A percentile compares a stretch with the other conserved stretches of the same genome.
phyloP scores from a whole-genome alignment of 2,113 vertebrate species.

The Leptodactylus fuscus region DNA sequence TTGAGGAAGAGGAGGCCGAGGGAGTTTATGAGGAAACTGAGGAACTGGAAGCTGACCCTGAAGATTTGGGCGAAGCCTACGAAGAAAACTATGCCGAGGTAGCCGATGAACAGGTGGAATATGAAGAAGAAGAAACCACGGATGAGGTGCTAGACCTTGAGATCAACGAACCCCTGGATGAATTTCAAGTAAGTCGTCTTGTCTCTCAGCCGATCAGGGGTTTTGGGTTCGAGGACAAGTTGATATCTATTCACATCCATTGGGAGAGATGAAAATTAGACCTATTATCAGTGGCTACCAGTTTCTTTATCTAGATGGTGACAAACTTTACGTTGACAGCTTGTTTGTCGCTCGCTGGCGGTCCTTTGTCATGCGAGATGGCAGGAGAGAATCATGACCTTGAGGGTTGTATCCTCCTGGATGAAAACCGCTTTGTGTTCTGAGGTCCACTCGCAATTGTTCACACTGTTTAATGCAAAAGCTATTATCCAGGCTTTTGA shows the following conservation, averaged over 20 bases:
- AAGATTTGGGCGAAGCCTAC: constrained; percentile 80
- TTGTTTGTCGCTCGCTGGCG: constrained; percentile 89
- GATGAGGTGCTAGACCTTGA: constrained; percentile 95
- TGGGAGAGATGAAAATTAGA: constrained; percentile 83
- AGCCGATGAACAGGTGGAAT: constrained; percentile 83
- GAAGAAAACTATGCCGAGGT: constrained; percentile 76
- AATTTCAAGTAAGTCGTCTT: constrained; percentile 92
- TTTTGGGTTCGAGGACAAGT: constrained; percentile 75
- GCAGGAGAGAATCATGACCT: constrained; percentile 86
- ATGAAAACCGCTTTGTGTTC: constrained; percentile 90
- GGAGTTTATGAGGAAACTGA: constrained; percentile 77
- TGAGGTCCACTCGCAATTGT: constrained; percentile 85
- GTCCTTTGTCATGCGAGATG: constrained; percentile 83
- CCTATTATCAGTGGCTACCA: constrained; percentile 91
- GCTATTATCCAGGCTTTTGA: constrained; percentile 91
- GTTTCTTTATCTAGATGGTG: constrained; percentile 93
- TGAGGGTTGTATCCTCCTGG: constrained; percentile 86
- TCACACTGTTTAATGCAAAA: constrained; percentile 88
- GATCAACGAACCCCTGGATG: constrained; percentile 94
- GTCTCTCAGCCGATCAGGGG: constrained; percentile 78
- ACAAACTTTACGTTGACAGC: constrained; percentile 96
- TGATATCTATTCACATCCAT: constrained; percentile 83
- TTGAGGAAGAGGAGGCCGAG: constrained; percentile 81
- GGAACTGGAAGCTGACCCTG: constrained; percentile 73
- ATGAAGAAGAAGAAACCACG: constrained; percentile 77